Conservation (phyloP, 2,797 vertebrate genomes). For the Hapalemur alaotrensis region DNA sequence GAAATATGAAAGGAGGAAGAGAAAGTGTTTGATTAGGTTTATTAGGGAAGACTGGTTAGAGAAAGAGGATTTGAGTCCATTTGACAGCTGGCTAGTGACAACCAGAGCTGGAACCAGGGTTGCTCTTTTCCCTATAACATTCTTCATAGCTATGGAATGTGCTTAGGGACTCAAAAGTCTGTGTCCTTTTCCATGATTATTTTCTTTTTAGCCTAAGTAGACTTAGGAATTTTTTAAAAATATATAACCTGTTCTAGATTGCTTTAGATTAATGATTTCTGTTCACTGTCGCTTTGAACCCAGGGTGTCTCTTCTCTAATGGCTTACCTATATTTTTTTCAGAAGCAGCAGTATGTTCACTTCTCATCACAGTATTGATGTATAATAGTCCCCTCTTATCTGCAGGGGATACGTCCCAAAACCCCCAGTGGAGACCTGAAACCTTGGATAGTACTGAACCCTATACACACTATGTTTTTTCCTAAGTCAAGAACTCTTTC, state of each 20-base stretch:
- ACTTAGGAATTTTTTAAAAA: background rate
- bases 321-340: background rate
- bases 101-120: background rate
- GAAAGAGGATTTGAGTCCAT: background rate
- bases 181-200: background rate
- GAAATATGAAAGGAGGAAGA: background rate
- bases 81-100: background rate
- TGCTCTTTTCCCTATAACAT: background rate
- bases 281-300: background rate
- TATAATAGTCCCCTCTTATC: background rate
- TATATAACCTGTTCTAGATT: background rate
- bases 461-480: background rate
- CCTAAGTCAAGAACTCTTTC: background rate
- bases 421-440: background rate
- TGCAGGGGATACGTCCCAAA: background rate
- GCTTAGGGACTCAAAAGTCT: background rate
- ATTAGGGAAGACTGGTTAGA: background rate
- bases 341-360: background rate
- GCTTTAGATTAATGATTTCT: background rate
- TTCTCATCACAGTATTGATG: slow-evolving; percentile 3
- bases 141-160: background rate
- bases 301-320: background rate
- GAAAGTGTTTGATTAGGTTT: background rate
- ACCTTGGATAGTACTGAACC: background rate
- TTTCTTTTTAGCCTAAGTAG: background rate